These are phyloP conservation scores for Kradibia gibbosae DNA, from an alignment of 1,140 invertebrate species.

Conservation along the genomic window DNA sequence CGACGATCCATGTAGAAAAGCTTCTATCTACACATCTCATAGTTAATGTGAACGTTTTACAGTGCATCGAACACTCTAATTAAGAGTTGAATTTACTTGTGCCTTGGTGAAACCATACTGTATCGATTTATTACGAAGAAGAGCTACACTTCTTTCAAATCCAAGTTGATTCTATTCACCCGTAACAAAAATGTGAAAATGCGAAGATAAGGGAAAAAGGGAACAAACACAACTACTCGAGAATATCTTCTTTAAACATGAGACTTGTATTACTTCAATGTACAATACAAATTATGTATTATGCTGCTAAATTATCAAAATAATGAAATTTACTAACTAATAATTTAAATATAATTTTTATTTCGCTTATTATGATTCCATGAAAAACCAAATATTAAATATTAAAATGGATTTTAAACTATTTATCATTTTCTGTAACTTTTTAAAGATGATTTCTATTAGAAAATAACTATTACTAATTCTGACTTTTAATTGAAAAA, in stretches of 20 bases:
- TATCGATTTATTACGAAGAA: not conserved
- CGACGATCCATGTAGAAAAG: not conserved
- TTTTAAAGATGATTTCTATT: too few species aligned
- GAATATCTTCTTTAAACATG: not conserved
- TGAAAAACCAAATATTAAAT: too few species aligned
- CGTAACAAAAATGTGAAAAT: not conserved
- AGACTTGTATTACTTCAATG: not conserved
- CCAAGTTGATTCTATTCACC: not conserved
- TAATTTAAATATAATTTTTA: too few species aligned
- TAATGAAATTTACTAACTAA: not conserved
- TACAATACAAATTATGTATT: conserved; percentile 30
- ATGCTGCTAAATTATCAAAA: not conserved
- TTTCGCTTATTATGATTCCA: too few species aligned
- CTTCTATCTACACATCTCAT: not conserved
- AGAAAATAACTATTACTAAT: too few species aligned
- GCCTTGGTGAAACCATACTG: not conserved
- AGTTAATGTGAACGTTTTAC: not conserved
- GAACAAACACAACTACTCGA: not conserved
- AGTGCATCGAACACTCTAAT: not conserved
- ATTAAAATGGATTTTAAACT: too few species aligned
- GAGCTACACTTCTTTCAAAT: not conserved
- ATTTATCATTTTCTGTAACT: too few species aligned
- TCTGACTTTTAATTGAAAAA: too few species aligned
- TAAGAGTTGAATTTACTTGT: not conserved
- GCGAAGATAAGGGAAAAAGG: not conserved